Base-by-base conservation (phyloP, 2,797 vertebrate species). In the Phoeniculus purpureus region DNA sequence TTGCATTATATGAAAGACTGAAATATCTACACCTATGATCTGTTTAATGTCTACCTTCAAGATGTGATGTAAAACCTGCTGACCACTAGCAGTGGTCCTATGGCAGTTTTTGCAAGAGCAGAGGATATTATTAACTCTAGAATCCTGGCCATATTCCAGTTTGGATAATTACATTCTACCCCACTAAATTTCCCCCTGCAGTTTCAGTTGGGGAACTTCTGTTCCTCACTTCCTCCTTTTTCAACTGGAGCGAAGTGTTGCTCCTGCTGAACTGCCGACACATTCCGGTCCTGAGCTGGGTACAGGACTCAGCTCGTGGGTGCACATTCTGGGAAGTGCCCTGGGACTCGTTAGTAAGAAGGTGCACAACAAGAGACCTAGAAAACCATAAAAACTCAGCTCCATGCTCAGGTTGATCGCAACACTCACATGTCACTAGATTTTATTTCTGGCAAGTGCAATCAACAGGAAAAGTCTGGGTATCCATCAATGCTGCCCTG, bases 161-260 rank as follows among this genome's bases (percentile, higher is more conserved):
- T 92, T 76, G 97, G 97, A 97, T 97, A 97, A 98, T 98, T 97
- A 96, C 96, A 96, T 96, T 97, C 94, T 89, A 93, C 91, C 59
- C 67, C 95, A 92, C 93, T 96, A 95, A 97, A 97, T 86, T 95
- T 96, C 91, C 95, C 95, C 96, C 96, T 91, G 93, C 86, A 90
- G 96, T 96, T 97, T 93, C 96, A 89, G 78, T 78, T 77, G 89
- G 87, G 92, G 89, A 94, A 84, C 81, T 96, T 93, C 70, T 94
- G 94, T 92, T 95, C 94, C 85, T 67, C 61, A 34, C 94, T 95
- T 95, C 74, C 60, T 93, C 94, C 85, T 81, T 27, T 66, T 95
- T 93, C 77, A 93, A 68, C 62, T 19, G 3, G 67, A 83, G 78
- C 26, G 5, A 90, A 95, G 91, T 85, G 94, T 95, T 0, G 2